Evolutionary conservation across 2,797 vertebrate species (phyloP), one percentile per base, ranked within the genome.

Genomic region (Neopelma chrysocephalum): DNA sequence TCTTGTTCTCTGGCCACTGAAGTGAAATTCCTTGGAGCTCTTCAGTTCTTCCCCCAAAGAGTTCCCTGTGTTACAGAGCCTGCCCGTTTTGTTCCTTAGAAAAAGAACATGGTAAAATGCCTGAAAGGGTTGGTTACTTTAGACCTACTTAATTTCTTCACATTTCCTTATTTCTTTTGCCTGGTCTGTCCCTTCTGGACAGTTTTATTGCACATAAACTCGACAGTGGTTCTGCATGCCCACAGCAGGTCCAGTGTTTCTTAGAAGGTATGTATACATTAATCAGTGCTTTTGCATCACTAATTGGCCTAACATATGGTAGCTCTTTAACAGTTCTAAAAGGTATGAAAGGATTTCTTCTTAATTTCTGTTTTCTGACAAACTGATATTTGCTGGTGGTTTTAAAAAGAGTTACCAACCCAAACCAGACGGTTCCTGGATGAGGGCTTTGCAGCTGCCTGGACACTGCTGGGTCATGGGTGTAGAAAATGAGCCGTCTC

Each of bases 401-500:
- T 65, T 69, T 47, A 65, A 68, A 65, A 40, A n/a, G 42, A 73
- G 66, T n/a, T 69, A 17, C 29, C 12, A 40, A 36, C 17, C n/a
- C 66, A 8, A 40, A 60, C 14, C 11, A 42, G 42, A 38, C 10
- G 2, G 0, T 58, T 42, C 15, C 13, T 54, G 22, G 26, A 27
- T 50, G 42, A 43, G 48, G n/a, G 32, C 34, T 76, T 57, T 80
- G 54, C 29, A 64, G 40, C 43, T 11, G 8, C 7, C 3, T 43
- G 45, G 25, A 4, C 34, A 27, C n/a, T 0, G 1, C 57, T 29
- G 27, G 36, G 23, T 22, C n/a, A 3, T 17, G 5, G 9, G 8
- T 50, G 12, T 22, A 57, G 34, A 47, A 85, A 42, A 81, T 3
- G 23, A 83, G n/a, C 22, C 29, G 0, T 62, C 21, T 69, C 50